Percentiles rank a stretch among this genome's conserved stretches.
phyloP scores from a whole-genome alignment of 2,113 vertebrate species.

The Glaucomys volans region DNA sequence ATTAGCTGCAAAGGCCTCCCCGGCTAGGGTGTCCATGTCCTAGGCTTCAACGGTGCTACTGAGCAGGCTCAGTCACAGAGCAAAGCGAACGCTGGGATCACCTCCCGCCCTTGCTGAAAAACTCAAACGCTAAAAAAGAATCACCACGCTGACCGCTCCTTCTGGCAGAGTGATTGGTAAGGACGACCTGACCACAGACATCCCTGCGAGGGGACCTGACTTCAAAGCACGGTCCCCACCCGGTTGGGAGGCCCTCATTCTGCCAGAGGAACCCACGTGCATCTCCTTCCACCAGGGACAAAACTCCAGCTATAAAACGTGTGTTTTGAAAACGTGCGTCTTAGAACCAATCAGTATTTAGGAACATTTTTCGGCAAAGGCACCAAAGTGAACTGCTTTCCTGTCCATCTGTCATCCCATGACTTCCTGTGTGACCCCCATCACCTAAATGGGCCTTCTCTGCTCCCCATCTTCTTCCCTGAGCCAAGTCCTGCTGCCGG shows the following conservation, averaged over 20 bases:
- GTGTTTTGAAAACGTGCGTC: background rate
- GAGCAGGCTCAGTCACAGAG: background rate
- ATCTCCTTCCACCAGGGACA: background rate
- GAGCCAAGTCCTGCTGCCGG: background rate
- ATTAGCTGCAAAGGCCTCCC: slow-evolving; percentile 42
- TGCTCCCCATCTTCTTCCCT: background rate
- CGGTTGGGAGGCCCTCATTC: background rate
- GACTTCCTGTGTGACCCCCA: background rate
- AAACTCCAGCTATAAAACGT: background rate
- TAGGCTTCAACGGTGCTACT: background rate
- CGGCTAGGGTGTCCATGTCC: background rate
- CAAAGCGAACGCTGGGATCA: background rate
- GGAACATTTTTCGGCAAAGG: background rate
- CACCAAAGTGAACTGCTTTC: background rate
- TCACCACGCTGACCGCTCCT: background rate
- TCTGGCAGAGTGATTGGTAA: background rate
- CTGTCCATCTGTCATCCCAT: background rate
- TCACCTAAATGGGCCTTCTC: background rate
- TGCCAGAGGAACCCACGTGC: background rate
- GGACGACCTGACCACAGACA: background rate
- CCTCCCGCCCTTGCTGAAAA: background rate
- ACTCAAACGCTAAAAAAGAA: background rate
- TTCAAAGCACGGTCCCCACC: background rate
- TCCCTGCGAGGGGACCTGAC: background rate
- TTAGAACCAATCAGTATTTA: slow-evolving; percentile 7